A percentile compares a stretch with the other conserved stretches of the same genome.
Evolutionary conservation across 1,140 invertebrate species (phyloP).

Genomic region (Leptinotarsa undecemlineata): DNA sequence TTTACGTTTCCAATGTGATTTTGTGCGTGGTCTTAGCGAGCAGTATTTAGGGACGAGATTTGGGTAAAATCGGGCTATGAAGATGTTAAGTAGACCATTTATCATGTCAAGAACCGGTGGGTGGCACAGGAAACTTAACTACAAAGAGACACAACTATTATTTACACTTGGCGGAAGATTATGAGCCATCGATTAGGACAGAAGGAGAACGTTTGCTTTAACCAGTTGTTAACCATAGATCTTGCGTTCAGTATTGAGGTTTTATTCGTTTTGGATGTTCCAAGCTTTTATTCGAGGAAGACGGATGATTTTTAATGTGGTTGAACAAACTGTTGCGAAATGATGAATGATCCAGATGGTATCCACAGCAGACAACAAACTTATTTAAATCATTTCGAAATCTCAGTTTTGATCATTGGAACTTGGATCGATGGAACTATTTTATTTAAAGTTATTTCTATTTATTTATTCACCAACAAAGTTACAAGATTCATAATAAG

Average conservation of each 20-base stretch:
- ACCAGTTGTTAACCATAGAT: slow-evolving; percentile 39
- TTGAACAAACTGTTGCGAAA: not conserved
- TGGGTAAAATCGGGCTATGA: slow-evolving; percentile 35
- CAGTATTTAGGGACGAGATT: slow-evolving; percentile 9
- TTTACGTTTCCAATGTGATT: not conserved
- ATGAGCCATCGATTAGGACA: slow-evolving; percentile 30
- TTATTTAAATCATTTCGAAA: too few species aligned
- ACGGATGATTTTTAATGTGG: slow-evolving; percentile 8
- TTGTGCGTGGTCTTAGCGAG: not conserved
- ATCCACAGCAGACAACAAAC: too few species aligned
- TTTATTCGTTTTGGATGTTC: slow-evolving; percentile 15
- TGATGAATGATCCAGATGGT: not conserved
- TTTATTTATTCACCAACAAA: too few species aligned
- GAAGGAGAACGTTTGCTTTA: slow-evolving; percentile 21
- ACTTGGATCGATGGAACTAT: too few species aligned
- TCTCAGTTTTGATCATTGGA: too few species aligned
- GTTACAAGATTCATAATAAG: too few species aligned
- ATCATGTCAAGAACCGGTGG: slow-evolving; percentile 46
- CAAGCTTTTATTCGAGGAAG: slow-evolving; percentile 1
- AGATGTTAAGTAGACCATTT: slow-evolving; percentile 51
- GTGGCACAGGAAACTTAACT: slow-evolving; percentile 46
- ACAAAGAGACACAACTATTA: slow-evolving; percentile 39
- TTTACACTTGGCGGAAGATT: slow-evolving; percentile 36
- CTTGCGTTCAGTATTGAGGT: slow-evolving; percentile 11
- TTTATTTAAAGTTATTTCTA: too few species aligned